phyloP scores from a whole-genome alignment of 2,113 vertebrate genomes.

The Urocolius indicus region DNA sequence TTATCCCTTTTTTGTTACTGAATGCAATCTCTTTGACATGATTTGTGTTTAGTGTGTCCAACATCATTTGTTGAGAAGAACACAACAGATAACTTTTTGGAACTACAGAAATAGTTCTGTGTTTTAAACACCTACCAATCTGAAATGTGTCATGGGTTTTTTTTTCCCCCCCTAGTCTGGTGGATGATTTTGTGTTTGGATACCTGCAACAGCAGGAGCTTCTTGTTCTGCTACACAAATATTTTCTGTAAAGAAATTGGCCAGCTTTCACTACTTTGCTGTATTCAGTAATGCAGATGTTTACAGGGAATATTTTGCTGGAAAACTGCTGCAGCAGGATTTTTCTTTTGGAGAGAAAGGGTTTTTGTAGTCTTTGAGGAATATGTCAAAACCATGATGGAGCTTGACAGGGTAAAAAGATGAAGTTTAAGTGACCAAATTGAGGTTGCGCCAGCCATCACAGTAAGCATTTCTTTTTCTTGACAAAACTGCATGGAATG shows the following conservation, averaged over 20 bases:
- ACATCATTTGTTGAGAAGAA: neutral
- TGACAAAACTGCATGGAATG: slow-evolving; percentile 81
- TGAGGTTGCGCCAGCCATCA: slow-evolving; percentile 82
- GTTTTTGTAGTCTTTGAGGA: neutral
- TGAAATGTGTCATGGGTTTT: neutral
- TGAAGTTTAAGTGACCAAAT: slow-evolving; percentile 7
- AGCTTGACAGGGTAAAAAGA: neutral
- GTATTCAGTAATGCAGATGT: neutral
- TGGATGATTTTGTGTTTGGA: neutral
- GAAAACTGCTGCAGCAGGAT: neutral
- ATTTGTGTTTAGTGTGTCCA: neutral
- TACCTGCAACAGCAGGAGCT: neutral
- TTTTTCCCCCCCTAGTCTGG: neutral
- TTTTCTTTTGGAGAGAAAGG: neutral
- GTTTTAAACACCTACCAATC: neutral
- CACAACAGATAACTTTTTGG: neutral
- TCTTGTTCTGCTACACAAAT: neutral
- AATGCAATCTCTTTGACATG: neutral
- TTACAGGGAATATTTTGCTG: neutral
- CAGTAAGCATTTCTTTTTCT: slow-evolving; percentile 79
- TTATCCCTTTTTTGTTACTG: fast-evolving
- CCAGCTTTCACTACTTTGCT: neutral
- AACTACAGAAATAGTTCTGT: neutral
- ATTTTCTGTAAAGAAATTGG: neutral
- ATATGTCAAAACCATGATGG: neutral